Evolutionary conservation across 2,113 vertebrate genomes (phyloP).

Genomic region (Terrapene triunguis): DNA sequence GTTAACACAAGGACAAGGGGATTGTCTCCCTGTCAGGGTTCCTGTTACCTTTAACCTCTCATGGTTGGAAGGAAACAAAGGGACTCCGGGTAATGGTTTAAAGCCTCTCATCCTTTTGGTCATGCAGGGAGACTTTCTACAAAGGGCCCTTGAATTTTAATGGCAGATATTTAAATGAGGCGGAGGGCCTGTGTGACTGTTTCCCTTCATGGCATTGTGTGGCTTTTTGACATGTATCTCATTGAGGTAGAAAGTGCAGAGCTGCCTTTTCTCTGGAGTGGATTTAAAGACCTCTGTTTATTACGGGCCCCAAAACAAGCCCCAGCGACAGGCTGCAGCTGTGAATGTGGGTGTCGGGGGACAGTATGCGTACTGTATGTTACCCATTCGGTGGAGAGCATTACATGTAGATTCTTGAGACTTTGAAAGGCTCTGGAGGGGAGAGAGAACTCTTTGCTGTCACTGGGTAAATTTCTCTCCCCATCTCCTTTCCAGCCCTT

Average conservation of each 20-base stretch:
- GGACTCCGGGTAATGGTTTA: not conserved
- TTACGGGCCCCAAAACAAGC: not conserved
- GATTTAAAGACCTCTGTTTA: constrained; percentile 39
- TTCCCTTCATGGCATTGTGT: not conserved
- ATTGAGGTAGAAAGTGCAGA: constrained; percentile 1
- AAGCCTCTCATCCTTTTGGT: not conserved
- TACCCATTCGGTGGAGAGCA: constrained; percentile 25
- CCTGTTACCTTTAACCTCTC: constrained; percentile 18
- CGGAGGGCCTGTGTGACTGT: not conserved
- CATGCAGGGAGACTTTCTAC: not conserved
- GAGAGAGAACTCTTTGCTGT: not conserved
- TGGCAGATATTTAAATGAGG: constrained; percentile 10
- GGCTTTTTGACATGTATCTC: constrained; percentile 18
- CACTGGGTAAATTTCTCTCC: not conserved
- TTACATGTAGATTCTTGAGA: not conserved
- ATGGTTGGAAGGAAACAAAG: not conserved
- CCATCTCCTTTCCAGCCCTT: not conserved
- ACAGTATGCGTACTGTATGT: constrained; percentile 62
- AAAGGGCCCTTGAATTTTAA: constrained; percentile 32
- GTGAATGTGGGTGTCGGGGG: not conserved
- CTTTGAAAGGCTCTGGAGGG: not conserved
- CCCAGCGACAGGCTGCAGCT: not conserved
- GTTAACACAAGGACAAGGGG: constrained; percentile 6
- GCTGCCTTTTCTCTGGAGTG: not conserved
- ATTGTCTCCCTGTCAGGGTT: not conserved